Percentiles rank a stretch among this genome's conserved stretches.
These are phyloP conservation scores for Vidua chalybeata DNA, from an alignment of 2,113 vertebrate genomes.

Conservation along the genomic window DNA sequence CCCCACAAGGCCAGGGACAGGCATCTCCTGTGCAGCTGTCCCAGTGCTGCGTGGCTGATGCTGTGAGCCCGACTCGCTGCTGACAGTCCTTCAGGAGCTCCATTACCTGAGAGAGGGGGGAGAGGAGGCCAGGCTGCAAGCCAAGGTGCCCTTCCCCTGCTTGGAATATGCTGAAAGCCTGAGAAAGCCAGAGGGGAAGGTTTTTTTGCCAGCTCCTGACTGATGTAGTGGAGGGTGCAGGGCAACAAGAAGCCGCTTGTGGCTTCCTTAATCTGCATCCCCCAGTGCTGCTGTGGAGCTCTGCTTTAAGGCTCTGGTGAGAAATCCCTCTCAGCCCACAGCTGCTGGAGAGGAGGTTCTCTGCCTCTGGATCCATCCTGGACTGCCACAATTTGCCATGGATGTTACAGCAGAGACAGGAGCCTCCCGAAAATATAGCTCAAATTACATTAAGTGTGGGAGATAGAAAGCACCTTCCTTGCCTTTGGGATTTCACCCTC, in stretches of 20 bases:
- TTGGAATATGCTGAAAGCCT: conserved; percentile 31
- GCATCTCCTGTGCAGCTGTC: neutral
- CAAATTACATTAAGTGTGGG: neutral
- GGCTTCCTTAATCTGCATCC: neutral
- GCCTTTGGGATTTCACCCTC: neutral
- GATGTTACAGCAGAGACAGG: neutral
- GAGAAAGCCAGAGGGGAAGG: neutral
- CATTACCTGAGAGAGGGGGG: neutral
- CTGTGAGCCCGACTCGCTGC: neutral
- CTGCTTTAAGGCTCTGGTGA: neutral
- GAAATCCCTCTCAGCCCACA: neutral
- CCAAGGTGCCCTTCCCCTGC: neutral
- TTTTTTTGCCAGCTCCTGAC: conserved; percentile 32
- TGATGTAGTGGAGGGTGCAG: neutral
- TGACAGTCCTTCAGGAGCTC: neutral
- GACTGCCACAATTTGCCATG: neutral
- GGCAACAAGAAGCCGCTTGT: conserved; percentile 33
- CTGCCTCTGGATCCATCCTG: neutral
- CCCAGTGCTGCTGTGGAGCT: neutral
- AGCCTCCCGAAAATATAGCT: neutral
- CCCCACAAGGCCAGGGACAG: accelerated
- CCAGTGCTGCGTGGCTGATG: neutral
- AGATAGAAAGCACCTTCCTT: neutral
- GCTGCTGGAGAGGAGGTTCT: neutral
- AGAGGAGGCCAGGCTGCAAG: neutral